These are phyloP conservation scores for Sturmia bella DNA, from an alignment of 2,888 invertebrate genomes.

Conservation along the genomic window DNA sequence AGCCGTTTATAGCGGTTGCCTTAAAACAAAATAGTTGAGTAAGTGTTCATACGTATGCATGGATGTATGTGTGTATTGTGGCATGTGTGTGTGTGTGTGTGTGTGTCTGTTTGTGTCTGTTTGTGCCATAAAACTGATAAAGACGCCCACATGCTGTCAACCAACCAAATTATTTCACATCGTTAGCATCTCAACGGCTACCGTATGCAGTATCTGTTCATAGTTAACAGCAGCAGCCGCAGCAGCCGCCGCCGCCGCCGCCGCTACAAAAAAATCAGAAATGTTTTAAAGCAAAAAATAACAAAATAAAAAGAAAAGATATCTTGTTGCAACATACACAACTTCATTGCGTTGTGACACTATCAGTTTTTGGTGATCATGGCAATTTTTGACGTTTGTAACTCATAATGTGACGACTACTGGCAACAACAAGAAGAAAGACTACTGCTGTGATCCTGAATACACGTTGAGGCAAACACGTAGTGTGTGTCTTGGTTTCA, in stretches of 20 bases:
- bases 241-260: slow-evolving; percentile 1
- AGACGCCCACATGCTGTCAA: slow-evolving; percentile 75
- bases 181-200: slow-evolving; percentile 67
- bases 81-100: not conserved
- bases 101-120: slow-evolving; percentile 1
- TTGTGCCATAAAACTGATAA: slow-evolving; percentile 53
- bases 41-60: not conserved
- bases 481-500: slow-evolving; percentile 35
- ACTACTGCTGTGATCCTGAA: slow-evolving; percentile 66
- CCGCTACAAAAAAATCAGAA: slow-evolving; percentile 37
- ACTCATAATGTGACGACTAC: slow-evolving; percentile 70
- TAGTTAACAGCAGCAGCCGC: slow-evolving; percentile 39
- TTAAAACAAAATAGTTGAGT: not conserved
- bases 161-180: slow-evolving; percentile 64
- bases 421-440: slow-evolving; percentile 65
- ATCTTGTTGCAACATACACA: slow-evolving; percentile 61
- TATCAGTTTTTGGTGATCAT: slow-evolving; percentile 70
- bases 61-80: no score
- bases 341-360: slow-evolving; percentile 71
- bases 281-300: slow-evolving; percentile 8
- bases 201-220: slow-evolving; percentile 29
- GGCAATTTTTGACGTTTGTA: slow-evolving; percentile 71
- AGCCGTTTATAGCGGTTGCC: slow-evolving; percentile 14
- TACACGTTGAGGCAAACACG: slow-evolving; percentile 7
- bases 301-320: slow-evolving; percentile 7